Evolutionary conservation across 2,113 vertebrate species (phyloP), one percentile per base, ranked within the genome.

Genomic region (Xenus cinereus): DNA sequence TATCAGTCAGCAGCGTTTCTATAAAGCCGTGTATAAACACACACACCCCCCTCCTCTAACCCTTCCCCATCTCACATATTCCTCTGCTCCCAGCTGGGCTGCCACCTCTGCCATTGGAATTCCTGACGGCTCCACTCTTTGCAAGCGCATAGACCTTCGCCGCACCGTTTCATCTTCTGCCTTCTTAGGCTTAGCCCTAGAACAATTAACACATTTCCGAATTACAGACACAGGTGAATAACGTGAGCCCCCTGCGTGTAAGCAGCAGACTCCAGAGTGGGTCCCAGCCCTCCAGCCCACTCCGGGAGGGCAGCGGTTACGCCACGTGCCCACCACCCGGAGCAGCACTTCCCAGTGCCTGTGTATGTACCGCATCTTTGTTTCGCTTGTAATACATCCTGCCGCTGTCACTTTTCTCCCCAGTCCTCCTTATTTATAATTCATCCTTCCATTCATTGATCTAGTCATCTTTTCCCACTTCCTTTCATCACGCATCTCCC

Each of bases 101-200:
- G 69, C 20, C 2, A 8, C 2, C 77, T 84, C 85, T 23, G 59
- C 12, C 77, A 87, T 0, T 1, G 96, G 60, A 4, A 79, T 0
- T 56, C n/a, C 97, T 3, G 67, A 20, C 0, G 98, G 98, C 48
- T 95, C 95, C 7, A 96, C 88, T 53, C 97, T 62, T 12, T 98
- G 97, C 16, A 98, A 77, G 46, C 98, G 96, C 98, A 97, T 97
- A 19, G 98, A 98, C 8, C 98, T 89, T 27, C 98, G 97, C 39
- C 19, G 97, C 3, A 89, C 84, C 2, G 51, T 28, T 12, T 76
- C 95, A 4, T 84, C 94, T 90, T 97, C 97, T 72, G 20, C 89
- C 93, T 97, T 98, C 24, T 88, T 97, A 5, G 95, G 96, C 74
- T 91, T 98, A 45, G 86, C 68, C 39, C 98, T 98, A 62, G 11